These are phyloP conservation scores for Zygogramma bicolorata DNA, from an alignment of 2,888 invertebrate species.

Conservation along the genomic window DNA sequence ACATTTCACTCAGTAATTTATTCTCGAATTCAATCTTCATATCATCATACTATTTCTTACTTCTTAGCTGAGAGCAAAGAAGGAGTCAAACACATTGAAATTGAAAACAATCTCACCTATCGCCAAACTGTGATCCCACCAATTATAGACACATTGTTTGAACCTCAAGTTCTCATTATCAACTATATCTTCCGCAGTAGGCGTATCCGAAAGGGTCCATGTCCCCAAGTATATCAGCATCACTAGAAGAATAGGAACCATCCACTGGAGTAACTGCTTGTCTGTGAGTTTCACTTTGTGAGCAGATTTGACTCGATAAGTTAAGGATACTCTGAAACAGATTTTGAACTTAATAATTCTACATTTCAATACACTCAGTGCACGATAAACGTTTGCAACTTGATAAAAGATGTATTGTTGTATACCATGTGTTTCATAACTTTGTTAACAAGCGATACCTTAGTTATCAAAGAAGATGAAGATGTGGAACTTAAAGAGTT, in stretches of 20 bases:
- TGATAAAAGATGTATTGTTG: too few species aligned
- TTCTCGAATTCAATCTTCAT: too few species aligned
- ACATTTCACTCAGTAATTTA: too few species aligned
- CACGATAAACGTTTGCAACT: too few species aligned
- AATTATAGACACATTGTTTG: slow-evolving; percentile 90
- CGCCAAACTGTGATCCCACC: slow-evolving; percentile 95
- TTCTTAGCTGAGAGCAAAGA: too few species aligned
- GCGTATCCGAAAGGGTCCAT: slow-evolving; percentile 91
- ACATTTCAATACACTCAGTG: too few species aligned
- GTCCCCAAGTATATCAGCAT: slow-evolving; percentile 90
- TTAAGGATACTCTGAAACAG: slow-evolving; percentile 83
- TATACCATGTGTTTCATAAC: too few species aligned
- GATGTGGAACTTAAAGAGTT: too few species aligned
- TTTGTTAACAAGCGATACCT: too few species aligned
- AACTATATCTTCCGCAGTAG: slow-evolving; percentile 82
- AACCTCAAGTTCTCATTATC: slow-evolving; percentile 84
- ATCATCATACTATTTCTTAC: too few species aligned
- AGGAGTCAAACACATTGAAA: background rate
- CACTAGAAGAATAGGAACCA: slow-evolving; percentile 90
- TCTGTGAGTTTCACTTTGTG: slow-evolving; percentile 94
- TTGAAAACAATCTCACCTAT: slow-evolving; percentile 72
- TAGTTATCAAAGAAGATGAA: too few species aligned
- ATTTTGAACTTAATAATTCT: background rate
- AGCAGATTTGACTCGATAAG: slow-evolving; percentile 93
- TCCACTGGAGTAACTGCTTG: slow-evolving; percentile 92